These are phyloP conservation scores for Grammomys dolichurus DNA, from an alignment of 2,113 vertebrate species.

Conservation along the genomic window DNA sequence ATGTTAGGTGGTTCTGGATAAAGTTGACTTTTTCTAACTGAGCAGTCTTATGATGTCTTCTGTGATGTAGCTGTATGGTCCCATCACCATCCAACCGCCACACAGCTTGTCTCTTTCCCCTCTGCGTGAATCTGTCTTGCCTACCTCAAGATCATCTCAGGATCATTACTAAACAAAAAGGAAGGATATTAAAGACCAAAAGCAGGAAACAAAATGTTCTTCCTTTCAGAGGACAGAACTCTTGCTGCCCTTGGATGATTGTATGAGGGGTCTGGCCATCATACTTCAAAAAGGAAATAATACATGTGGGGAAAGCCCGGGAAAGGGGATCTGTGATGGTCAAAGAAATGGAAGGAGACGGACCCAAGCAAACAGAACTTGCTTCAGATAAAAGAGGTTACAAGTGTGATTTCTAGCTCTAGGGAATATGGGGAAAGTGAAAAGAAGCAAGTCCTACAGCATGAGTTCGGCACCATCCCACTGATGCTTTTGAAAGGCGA, in stretches of 20 bases:
- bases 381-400: background rate
- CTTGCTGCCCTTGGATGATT: conserved; percentile 3
- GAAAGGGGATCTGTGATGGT: background rate
- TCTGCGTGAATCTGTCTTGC: background rate
- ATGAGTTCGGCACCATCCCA: background rate
- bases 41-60: background rate
- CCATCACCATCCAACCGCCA: background rate
- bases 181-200: background rate
- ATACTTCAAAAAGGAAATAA: conserved; percentile 30
- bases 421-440: background rate
- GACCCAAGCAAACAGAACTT: conserved; percentile 17
- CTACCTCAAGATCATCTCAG: background rate
- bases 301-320: background rate
- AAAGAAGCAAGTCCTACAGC: background rate
- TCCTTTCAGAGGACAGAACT: background rate
- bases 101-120: background rate
- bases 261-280: background rate
- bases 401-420: background rate
- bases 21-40: background rate
- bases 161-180: background rate
- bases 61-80: background rate
- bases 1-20: background rate
- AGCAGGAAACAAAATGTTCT: conserved; percentile 22
- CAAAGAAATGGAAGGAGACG: background rate
- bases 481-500: conserved; percentile 11